These are phyloP conservation scores for Macaria notata DNA, from an alignment of 2,888 invertebrate genomes.

Conservation along the genomic window DNA sequence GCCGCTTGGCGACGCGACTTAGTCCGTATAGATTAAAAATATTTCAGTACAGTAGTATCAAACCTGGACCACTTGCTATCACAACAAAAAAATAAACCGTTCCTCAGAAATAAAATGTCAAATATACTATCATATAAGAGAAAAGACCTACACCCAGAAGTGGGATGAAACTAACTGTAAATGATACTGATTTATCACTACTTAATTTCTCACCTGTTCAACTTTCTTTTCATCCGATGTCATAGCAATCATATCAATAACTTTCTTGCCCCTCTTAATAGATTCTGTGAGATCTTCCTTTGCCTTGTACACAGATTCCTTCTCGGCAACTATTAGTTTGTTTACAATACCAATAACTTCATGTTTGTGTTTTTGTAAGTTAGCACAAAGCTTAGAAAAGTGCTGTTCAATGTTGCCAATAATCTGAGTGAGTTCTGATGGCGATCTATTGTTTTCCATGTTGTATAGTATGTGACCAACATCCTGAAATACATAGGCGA, in stretches of 20 bases:
- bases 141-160: too few species aligned
- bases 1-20: too few species aligned
- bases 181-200: too few species aligned
- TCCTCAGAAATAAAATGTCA: too few species aligned
- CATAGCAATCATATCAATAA: constrained; percentile 43
- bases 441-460: constrained; percentile 54
- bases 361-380: constrained; percentile 77
- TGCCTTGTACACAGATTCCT: constrained; percentile 53
- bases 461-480: constrained; percentile 65
- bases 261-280: constrained; percentile 52
- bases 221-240: constrained; percentile 47
- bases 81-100: too few species aligned
- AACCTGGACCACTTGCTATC: too few species aligned
- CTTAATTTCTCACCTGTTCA: constrained; percentile 48
- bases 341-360: constrained; percentile 60
- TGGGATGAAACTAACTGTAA: too few species aligned
- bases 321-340: constrained; percentile 54
- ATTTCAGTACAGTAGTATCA: too few species aligned
- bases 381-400: constrained; percentile 75
- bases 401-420: constrained; percentile 70
- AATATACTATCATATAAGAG: too few species aligned
- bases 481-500: constrained; percentile 48
- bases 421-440: constrained; percentile 48
- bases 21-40: too few species aligned
- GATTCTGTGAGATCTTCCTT: constrained; percentile 51